Evolutionary conservation across 1,140 invertebrate species (phyloP), one percentile per base, ranked within the genome.

Genomic region (Neodiprion fabricii): DNA sequence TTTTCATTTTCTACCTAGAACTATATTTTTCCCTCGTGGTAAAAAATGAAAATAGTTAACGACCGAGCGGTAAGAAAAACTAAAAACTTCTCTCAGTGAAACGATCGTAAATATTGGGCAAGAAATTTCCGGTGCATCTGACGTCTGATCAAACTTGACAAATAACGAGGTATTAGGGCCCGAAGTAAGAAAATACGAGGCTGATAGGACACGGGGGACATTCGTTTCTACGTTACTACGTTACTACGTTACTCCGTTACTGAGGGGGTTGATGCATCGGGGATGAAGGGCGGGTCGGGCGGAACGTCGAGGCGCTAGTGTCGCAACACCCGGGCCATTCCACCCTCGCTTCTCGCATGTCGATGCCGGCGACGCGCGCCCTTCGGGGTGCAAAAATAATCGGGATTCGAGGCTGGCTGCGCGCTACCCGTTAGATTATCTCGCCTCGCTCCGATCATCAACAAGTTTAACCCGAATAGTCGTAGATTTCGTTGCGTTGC

Each of bases 281-380:
- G 53, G 53, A 61, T 17, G 53, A 61, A 61, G 53, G 53, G 53
- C 53, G 53, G 8, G 53, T 67, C n/a, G 48, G 67, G 50, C 66
- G 75, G 67, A 78, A 78, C 78, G 72, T 75, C 76, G 81, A 80
- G 82, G 84, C 83, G 85, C 83, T 81, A 81, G 81, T 78, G 80
- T 84, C 82, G 85, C 80, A 77, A 83, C 84, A 85, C 86, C 87
- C 86, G 87, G 87, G 85, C 83, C 84, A 87, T 85, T 84, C 83
- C 83, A 83, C 77, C 79, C 83, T 85, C 80, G 82, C 80, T 76
- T 80, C 79, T 81, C 82, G 83, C 82, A 87, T 85, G 85, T 86
- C 85, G 83, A 84, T 84, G 85, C 80, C 78, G 78, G 79, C 79
- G 81, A 80, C 78, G 78, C 78, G 84, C 84, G 79, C 80, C 84